Evolutionary conservation across 2,888 invertebrate species (phyloP).

Genomic region (Drosophila acutilabella): DNA sequence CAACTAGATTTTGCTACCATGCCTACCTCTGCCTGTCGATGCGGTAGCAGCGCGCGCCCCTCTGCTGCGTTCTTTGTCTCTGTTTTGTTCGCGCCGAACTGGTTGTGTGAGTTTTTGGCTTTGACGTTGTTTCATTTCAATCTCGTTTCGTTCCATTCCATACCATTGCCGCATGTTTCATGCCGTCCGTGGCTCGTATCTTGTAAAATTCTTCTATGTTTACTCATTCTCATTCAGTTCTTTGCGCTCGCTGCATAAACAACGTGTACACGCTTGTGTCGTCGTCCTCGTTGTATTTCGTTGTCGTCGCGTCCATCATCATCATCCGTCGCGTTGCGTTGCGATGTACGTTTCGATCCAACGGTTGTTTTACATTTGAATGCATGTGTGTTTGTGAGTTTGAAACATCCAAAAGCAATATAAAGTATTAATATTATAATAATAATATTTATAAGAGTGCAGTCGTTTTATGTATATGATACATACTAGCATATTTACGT

Average conservation of each 20-base stretch:
- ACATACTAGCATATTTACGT: constrained; percentile 25
- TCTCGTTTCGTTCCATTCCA: constrained; percentile 28
- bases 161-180: constrained; percentile 26
- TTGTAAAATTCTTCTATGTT: constrained; percentile 76
- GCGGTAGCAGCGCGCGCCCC: constrained; percentile 12
- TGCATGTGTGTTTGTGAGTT: constrained; percentile 49
- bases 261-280: constrained; percentile 62
- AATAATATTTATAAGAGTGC: constrained; percentile 43
- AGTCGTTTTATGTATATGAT: constrained; percentile 28
- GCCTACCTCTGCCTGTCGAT: constrained; percentile 15
- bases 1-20: constrained; percentile 73
- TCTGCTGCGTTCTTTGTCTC: constrained; percentile 62
- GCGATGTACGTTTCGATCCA: constrained; percentile 41
- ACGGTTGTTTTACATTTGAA: constrained; percentile 47
- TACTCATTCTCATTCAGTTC: constrained; percentile 76
- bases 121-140: constrained; percentile 28
- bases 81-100: constrained; percentile 66
- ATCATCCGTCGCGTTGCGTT: constrained; percentile 38
- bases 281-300: constrained; percentile 51
- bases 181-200: constrained; percentile 52
- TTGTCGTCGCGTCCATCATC: constrained; percentile 44
- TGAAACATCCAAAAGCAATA: constrained; percentile 56
- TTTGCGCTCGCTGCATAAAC: constrained; percentile 76
- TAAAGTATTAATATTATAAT: constrained; percentile 55
- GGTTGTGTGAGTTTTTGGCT: constrained; percentile 75